Percentiles rank a stretch among this genome's conserved stretches.
phyloP scores from a whole-genome alignment of 2,797 vertebrate genomes.

The Sebastes goodei region DNA sequence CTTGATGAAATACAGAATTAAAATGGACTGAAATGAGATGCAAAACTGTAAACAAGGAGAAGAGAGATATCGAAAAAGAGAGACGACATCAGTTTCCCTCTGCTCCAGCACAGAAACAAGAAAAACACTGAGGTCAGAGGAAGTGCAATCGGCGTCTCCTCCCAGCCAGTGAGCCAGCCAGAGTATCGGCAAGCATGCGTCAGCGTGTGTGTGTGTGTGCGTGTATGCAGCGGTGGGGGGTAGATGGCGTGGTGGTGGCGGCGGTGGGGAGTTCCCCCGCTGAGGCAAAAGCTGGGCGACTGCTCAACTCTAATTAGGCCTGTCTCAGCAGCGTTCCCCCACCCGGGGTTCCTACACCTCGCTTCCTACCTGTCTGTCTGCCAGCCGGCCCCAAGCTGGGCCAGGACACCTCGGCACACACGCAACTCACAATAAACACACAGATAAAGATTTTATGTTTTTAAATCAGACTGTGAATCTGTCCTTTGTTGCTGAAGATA shows the following conservation, averaged over 20 bases:
- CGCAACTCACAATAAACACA: not conserved
- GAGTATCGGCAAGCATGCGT: not conserved
- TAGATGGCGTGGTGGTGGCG: slow-evolving; percentile 7
- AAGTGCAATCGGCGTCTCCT: slow-evolving; percentile 16
- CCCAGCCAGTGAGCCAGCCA: slow-evolving; percentile 1
- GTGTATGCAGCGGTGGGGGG: not conserved
- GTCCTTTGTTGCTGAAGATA: slow-evolving; percentile 31
- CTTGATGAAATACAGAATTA: not conserved
- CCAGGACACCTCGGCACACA: not conserved
- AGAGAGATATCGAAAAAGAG: not conserved
- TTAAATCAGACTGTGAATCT: slow-evolving; percentile 5
- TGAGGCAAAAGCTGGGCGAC: slow-evolving; percentile 37
- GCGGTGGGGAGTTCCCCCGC: slow-evolving; percentile 32
- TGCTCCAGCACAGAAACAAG: not conserved
- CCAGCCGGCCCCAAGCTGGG: not conserved
- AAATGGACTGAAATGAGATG: not conserved
- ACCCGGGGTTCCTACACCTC: slow-evolving; percentile 12
- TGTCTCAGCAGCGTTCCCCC: slow-evolving; percentile 31
- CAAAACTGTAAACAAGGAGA: not conserved
- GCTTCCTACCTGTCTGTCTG: slow-evolving; percentile 30
- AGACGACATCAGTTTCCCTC: not conserved
- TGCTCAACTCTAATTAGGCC: slow-evolving; percentile 61
- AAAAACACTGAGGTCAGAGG: slow-evolving; percentile 26
- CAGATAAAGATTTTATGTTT: not conserved
- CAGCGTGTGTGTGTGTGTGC: not conserved